Conservation (phyloP, 2,797 vertebrate species). For the Erethizon dorsatum region DNA sequence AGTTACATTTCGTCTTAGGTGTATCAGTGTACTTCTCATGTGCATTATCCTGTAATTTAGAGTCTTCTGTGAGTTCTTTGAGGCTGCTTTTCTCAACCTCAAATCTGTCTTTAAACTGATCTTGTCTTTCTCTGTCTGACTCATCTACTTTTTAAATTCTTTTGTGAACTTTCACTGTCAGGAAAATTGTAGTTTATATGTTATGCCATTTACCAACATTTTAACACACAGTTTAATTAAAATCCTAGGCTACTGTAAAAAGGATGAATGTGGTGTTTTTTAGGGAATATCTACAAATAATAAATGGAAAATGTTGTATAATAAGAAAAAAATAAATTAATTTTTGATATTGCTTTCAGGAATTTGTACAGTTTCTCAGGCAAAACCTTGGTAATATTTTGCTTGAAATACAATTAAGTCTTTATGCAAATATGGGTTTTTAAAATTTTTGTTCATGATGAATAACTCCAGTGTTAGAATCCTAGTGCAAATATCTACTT, state of each 20-base stretch:
- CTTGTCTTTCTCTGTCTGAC: conserved; percentile 34
- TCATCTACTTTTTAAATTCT: conserved; percentile 66
- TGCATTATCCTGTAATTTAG: conserved; percentile 21
- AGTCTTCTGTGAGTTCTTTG: conserved; percentile 42
- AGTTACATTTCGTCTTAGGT: not conserved
- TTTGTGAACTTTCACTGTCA: conserved; percentile 1
- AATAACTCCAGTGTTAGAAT: not conserved
- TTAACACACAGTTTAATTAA: not conserved
- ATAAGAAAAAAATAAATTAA: not conserved
- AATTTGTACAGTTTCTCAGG: not conserved
- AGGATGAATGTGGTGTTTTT: not conserved
- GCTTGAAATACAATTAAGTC: not conserved
- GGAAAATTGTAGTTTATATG: not conserved
- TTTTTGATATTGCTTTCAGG: not conserved
- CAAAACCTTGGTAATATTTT: not conserved
- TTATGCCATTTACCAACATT: not conserved
- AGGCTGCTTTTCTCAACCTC: conserved; percentile 39
- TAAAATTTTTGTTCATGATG: not conserved
- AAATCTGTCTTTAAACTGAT: conserved; percentile 41
- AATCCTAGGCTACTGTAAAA: not conserved
- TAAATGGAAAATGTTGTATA: not conserved
- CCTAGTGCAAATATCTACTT: not conserved
- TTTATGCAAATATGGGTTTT: not conserved
- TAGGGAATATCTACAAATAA: not conserved
- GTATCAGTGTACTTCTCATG: not conserved